These are phyloP conservation scores for Tupiocoris notatus DNA, from an alignment of 2,888 invertebrate species.

Conservation along the genomic window DNA sequence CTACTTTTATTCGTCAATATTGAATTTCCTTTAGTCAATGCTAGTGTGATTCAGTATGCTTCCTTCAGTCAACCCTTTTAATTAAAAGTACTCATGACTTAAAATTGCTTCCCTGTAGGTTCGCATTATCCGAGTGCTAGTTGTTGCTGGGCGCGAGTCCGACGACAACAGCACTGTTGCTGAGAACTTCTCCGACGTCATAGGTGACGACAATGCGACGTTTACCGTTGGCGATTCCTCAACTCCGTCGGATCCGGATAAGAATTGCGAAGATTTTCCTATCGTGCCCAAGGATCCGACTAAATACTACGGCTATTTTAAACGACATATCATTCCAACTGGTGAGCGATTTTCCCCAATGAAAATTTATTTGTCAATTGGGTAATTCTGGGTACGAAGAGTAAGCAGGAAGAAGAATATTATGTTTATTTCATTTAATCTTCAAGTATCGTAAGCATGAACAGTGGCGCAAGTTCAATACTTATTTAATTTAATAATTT, in stretches of 20 bases:
- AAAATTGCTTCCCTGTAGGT: neutral
- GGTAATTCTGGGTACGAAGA: no score
- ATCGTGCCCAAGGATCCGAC: conserved; percentile 60
- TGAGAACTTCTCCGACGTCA: conserved; percentile 53
- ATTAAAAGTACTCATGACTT: no score
- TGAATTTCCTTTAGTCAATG: neutral
- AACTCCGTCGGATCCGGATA: conserved; percentile 48
- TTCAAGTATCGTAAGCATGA: no score
- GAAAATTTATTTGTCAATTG: no score
- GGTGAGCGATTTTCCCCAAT: conserved; percentile 60
- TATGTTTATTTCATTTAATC: no score
- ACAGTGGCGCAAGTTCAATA: no score
- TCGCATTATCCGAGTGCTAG: conserved; percentile 41
- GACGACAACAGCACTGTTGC: conserved; percentile 51
- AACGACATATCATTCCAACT: conserved; percentile 64
- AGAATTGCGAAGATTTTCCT: conserved; percentile 43
- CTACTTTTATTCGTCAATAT: no score
- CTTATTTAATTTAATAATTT: no score
- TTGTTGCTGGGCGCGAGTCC: conserved; percentile 43
- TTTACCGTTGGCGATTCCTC: conserved; percentile 26
- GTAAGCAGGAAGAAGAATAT: no score
- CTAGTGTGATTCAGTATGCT: neutral
- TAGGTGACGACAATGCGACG: conserved; percentile 52
- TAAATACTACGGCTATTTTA: conserved; percentile 73
- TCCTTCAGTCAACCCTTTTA: neutral